A percentile compares a stretch with the other conserved stretches of the same genome.
Conservation (phyloP, 2,113 vertebrate genomes). For the Rhipidura dahli region DNA sequence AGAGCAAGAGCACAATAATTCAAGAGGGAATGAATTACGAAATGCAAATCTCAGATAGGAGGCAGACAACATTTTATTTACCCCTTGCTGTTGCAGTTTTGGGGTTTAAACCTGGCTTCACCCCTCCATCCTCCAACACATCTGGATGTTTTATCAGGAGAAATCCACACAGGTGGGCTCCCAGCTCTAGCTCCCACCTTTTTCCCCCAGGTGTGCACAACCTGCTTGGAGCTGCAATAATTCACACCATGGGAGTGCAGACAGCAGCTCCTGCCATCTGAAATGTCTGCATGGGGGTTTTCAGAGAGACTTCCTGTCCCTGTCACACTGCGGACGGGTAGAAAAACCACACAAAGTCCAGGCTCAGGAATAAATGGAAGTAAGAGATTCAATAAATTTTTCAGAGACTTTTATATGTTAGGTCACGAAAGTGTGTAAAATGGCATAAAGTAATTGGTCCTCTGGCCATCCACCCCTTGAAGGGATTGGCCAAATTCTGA, state of each 20-base stretch:
- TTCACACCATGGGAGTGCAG: neutral
- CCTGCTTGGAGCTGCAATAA: neutral
- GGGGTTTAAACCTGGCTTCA: neutral
- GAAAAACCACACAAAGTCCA: no score
- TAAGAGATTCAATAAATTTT: no score
- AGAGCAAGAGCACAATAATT: neutral
- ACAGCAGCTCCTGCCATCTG: neutral
- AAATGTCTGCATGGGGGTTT: accelerated
- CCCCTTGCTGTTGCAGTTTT: neutral
- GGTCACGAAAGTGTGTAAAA: no score
- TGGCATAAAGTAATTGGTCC: no score
- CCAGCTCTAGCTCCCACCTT: neutral
- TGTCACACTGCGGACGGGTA: no score
- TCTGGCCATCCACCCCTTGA: no score
- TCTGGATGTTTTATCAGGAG: neutral
- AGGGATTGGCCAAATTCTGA: no score
- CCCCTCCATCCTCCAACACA: neutral
- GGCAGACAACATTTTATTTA: neutral
- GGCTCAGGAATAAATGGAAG: no score
- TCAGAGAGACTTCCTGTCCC: neutral
- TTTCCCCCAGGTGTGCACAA: accelerated
- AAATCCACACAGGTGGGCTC: neutral
- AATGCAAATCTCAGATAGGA: neutral
- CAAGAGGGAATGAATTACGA: neutral
- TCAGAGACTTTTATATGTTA: no score